Evolutionary conservation across 2,888 invertebrate species (phyloP).

Genomic region (Resseliella maxima): DNA sequence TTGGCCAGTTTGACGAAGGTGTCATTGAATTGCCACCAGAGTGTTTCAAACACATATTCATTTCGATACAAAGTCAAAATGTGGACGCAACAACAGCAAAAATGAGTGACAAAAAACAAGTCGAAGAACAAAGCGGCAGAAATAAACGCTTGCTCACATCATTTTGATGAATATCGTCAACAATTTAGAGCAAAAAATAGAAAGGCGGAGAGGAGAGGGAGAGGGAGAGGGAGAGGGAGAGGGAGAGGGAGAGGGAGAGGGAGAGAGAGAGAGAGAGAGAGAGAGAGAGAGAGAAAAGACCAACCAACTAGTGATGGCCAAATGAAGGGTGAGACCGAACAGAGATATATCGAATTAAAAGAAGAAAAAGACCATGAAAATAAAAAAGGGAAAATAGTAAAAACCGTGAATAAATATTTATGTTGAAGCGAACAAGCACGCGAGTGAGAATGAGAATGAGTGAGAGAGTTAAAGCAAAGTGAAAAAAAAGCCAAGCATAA

Average conservation of each 20-base stretch:
- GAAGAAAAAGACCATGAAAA: background rate
- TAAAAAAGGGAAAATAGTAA: background rate
- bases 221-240: too few relatives aligned
- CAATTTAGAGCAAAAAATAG: background rate
- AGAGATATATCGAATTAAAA: background rate
- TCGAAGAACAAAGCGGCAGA: background rate
- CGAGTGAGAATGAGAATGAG: background rate
- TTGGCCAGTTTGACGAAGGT: constrained; percentile 42
- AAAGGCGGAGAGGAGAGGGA: background rate
- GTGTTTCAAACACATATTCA: too few relatives aligned
- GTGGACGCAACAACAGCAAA: too few relatives aligned
- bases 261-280: background rate
- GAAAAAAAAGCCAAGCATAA: constrained; percentile 4
- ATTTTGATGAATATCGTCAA: constrained; percentile 49
- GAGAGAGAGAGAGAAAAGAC: background rate
- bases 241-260: background rate
- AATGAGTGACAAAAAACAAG: background rate
- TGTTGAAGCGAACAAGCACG: background rate
- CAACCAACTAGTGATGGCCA: background rate
- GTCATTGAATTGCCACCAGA: background rate
- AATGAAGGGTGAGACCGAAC: background rate
- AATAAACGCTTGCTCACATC: constrained; percentile 8
- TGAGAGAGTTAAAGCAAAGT: background rate
- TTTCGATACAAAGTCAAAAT: too few relatives aligned
- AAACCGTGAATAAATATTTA: constrained; percentile 22